phyloP scores from a whole-genome alignment of 2,797 vertebrate species.

The Mareca strepera region DNA sequence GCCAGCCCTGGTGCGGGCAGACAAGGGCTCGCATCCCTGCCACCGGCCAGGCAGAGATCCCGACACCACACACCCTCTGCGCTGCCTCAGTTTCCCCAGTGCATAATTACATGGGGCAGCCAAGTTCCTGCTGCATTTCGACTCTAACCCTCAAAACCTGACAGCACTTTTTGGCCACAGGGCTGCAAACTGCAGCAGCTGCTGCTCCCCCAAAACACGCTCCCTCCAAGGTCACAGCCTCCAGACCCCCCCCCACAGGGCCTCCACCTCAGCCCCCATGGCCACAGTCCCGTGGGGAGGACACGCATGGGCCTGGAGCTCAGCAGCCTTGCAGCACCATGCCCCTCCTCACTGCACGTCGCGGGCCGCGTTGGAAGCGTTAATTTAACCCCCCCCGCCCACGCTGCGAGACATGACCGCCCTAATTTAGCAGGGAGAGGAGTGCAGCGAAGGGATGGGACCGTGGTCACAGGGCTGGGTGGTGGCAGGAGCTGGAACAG shows the following conservation, averaged over 20 bases:
- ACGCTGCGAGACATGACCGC: too few relatives aligned
- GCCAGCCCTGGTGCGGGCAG: background rate
- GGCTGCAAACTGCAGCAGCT: background rate
- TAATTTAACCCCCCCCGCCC: background rate
- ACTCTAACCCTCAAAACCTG: too few relatives aligned
- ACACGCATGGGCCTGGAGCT: background rate
- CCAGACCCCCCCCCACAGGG: background rate
- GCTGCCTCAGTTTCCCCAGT: background rate
- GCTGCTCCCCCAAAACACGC: background rate
- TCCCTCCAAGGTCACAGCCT: background rate
- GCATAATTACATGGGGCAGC: background rate
- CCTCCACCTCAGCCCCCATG: too few relatives aligned
- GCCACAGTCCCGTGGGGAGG: background rate
- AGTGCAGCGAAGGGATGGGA: rapidly evolving
- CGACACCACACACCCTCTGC: rapidly evolving
- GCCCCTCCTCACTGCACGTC: background rate
- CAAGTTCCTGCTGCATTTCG: rapidly evolving
- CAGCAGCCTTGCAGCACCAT: background rate
- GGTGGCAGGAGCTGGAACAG: background rate
- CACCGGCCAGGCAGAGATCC: too few relatives aligned
- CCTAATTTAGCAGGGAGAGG: background rate
- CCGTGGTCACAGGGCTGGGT: rapidly evolving
- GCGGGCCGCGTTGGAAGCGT: rapidly evolving
- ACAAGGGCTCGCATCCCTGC: background rate
- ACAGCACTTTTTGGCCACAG: too few relatives aligned